These are phyloP conservation scores for Coreoperca whiteheadi DNA, from an alignment of 2,113 vertebrate species.

Conservation along the genomic window DNA sequence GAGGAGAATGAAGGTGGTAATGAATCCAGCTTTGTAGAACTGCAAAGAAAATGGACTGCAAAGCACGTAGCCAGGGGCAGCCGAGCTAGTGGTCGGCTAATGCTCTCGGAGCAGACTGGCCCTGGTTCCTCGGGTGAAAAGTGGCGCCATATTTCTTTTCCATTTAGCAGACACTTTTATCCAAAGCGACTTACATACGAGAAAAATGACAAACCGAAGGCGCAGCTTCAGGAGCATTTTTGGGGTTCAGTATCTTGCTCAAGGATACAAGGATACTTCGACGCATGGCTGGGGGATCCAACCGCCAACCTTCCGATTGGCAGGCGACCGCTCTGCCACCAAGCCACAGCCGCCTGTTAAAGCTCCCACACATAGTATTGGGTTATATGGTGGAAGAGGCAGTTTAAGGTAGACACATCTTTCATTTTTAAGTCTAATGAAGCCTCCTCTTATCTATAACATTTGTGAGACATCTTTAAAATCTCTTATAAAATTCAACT, in stretches of 20 bases:
- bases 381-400: background rate
- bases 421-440: too few relatives aligned
- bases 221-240: too few relatives aligned
- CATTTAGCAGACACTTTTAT: too few relatives aligned
- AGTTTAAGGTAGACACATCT: background rate
- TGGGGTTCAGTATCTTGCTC: too few relatives aligned
- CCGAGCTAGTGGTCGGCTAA: background rate
- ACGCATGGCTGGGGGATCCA: too few relatives aligned
- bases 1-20: background rate
- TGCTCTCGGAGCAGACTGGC: background rate
- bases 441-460: background rate
- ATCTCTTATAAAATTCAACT: too few relatives aligned
- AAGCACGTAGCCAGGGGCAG: background rate
- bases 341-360: too few relatives aligned
- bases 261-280: too few relatives aligned
- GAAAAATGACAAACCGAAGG: too few relatives aligned
- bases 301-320: too few relatives aligned
- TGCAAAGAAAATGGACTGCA: constrained; percentile 1
- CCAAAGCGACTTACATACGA: too few relatives aligned
- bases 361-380: background rate
- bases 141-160: background rate
- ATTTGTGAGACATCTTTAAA: background rate
- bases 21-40: background rate
- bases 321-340: too few relatives aligned
- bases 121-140: background rate